Conservation (phyloP, 2,888 invertebrate genomes). For the Phlogophora meticulosa region DNA sequence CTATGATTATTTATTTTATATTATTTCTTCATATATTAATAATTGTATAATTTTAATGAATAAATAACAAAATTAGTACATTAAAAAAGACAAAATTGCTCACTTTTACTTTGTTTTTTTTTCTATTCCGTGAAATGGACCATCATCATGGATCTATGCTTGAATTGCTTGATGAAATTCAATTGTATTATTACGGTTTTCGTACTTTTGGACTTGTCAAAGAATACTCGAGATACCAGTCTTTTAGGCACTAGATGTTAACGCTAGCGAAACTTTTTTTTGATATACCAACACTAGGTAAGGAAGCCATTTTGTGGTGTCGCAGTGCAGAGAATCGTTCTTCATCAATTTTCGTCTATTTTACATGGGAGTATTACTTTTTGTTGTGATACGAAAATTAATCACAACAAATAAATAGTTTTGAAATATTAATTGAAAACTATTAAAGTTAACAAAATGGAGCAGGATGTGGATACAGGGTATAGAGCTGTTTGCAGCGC, state of each 20-base stretch:
- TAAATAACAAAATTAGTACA: no score
- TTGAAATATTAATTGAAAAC: conserved; percentile 58
- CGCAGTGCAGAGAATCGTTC: conserved; percentile 82
- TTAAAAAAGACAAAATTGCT: no score
- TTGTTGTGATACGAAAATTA: conserved; percentile 87
- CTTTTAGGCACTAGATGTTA: conserved; percentile 2
- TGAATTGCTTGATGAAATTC: no score
- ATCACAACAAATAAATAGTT: conserved; percentile 73
- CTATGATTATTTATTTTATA: no score
- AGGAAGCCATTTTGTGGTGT: conserved; percentile 91
- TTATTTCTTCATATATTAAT: no score
- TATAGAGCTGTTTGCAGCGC: conserved; percentile 81
- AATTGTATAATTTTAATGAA: no score
- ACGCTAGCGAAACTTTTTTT: conserved; percentile 20
- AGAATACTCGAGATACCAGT: no score
- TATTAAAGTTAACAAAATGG: conserved; percentile 77
- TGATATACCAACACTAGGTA: conserved; percentile 78
- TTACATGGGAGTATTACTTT: conserved; percentile 91
- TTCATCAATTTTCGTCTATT: conserved; percentile 88
- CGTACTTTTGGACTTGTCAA: background rate
- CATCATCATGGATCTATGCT: no score
- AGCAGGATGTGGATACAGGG: conserved; percentile 83
- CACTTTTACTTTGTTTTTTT: no score
- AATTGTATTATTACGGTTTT: no score
- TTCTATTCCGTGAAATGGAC: no score